Percentiles rank a stretch among this genome's conserved stretches.
Conservation (phyloP, 1,140 invertebrate genomes). For the Brachionus calyciflorus region DNA sequence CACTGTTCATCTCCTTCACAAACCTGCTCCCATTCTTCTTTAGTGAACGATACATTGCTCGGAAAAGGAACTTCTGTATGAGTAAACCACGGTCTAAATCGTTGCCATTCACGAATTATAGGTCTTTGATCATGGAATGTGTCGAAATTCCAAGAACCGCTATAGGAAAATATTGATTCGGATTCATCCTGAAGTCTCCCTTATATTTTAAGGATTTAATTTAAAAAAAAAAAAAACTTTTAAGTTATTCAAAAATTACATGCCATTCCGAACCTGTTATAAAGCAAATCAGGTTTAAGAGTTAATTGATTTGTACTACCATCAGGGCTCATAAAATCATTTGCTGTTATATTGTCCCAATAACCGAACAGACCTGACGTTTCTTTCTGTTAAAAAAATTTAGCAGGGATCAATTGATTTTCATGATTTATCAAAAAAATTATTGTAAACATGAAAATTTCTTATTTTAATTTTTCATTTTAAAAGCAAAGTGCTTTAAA, state of each 20-base stretch:
- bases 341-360: constrained; percentile 47
- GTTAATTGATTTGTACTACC: constrained; percentile 45
- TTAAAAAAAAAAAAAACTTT: background rate
- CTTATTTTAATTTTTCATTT: too few relatives aligned
- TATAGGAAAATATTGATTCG: constrained; percentile 39
- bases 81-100: constrained; percentile 45
- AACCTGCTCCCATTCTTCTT: background rate
- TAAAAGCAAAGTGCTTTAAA: too few relatives aligned
- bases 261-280: constrained; percentile 42
- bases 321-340: constrained; percentile 46
- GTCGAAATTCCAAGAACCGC: constrained; percentile 46
- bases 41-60: constrained; percentile 42
- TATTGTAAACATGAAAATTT: too few relatives aligned
- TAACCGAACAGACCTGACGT: constrained; percentile 45
- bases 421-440: too few relatives aligned
- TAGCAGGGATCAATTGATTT: too few relatives aligned
- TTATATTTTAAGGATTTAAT: background rate
- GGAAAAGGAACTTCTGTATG: constrained; percentile 45
- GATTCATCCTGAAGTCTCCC: constrained; percentile 41
- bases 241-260: background rate
- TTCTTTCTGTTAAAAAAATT: constrained; percentile 44
- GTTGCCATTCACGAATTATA: constrained; percentile 32
- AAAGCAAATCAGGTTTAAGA: constrained; percentile 25
- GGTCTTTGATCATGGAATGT: constrained; percentile 42
- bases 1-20: constrained; percentile 40